Base-by-base conservation (phyloP, 2,113 vertebrate genomes). In the Xenopus borealis region DNA sequence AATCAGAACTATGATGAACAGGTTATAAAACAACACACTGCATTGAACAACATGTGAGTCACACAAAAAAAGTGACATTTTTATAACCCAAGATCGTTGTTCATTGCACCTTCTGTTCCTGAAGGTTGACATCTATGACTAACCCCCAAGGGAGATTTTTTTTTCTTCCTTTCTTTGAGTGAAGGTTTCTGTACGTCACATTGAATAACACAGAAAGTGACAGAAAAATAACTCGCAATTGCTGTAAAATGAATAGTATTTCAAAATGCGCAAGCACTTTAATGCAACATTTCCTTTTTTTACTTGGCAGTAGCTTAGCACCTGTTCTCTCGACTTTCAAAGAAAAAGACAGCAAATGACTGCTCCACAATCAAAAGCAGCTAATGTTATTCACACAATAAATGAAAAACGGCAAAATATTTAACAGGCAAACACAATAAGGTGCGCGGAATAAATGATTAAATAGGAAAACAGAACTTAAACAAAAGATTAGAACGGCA, bases 171-270 rank as follows among this genome's bases (percentile, higher is more conserved):
- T 89, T 79, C 81, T 88, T 75, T 83, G 87, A 89, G 88, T 82
- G 82, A 88, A 81, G 81, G 83, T 84, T 92, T 89, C 86, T 88
- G 72, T 83, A 80, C 82, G 81, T 87, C 66, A 85, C 67, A 50
- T 78, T 89, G 84, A 89, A 89, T 81, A 83, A 85, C 90, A 91
- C 84, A 89, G 87, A 87, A 91, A 91, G 87, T 92, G 90, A 91
- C 89, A 91, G 88, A 92, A 90, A 91, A 92, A 92, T 92, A 91
- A 92, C 90, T 90, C 83, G 80, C 89, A 92, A 92, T 90, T 93
- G 88, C 88, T 84, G 83, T 84, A 88, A 91, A 91, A 91, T 89
- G 88, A 89, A 81, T 86, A 81, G 83, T 87, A 88, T 88, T 87
- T 92, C 85, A 87, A 90, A 91, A 85, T 80, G 83, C 81, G 80